Base-by-base conservation (phyloP, 2,113 vertebrate genomes). In the Panurus biarmicus region DNA sequence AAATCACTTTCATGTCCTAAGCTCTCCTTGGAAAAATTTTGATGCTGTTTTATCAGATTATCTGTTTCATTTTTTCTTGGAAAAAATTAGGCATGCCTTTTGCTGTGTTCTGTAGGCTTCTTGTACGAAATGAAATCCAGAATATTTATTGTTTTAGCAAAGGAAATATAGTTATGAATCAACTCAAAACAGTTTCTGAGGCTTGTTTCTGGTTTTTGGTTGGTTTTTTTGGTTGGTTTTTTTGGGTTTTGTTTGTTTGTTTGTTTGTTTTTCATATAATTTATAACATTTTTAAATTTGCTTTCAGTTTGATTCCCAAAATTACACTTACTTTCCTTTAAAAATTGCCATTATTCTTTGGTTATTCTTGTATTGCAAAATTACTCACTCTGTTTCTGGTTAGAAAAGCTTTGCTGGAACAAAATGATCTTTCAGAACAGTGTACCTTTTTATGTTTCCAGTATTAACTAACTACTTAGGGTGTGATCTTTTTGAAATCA, bases 401-500 rank as follows among this genome's bases (percentile, higher is more conserved):
- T 86, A 93, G 93, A 94, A 94, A 91, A 88, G 11, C 26, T 83
- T 93, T 67, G 19, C 80, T 97, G 88, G 61, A 94, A 93, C 47
- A 60, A 96, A 96, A 90, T 73, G 16, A 40, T 92, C 88, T 95
- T 94, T 97, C 56, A 95, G 42, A 73, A 78, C 82, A 67, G 50
- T 88, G 53, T 87, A 89, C 77, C 70, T 80, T 89, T 89, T 84
- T 65, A 64, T 93, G 26, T 90, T 95, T 95, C 94, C 94, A 88
- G 85, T 94, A 91, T 79, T 96, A 80, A 91, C 77, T 76, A 95
- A 57, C 36, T 38, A 95, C 66, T 56, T 38, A 72, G 92, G 62
- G 66, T 90, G 42, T 95, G 90, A 87, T 95, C 94, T 96, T 85
- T 77, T 93, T 96, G 91, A 95, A 97, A 94, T 89, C 94, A 11